Conservation (phyloP, 2,113 vertebrate species). For the Microtus pennsylvanicus region DNA sequence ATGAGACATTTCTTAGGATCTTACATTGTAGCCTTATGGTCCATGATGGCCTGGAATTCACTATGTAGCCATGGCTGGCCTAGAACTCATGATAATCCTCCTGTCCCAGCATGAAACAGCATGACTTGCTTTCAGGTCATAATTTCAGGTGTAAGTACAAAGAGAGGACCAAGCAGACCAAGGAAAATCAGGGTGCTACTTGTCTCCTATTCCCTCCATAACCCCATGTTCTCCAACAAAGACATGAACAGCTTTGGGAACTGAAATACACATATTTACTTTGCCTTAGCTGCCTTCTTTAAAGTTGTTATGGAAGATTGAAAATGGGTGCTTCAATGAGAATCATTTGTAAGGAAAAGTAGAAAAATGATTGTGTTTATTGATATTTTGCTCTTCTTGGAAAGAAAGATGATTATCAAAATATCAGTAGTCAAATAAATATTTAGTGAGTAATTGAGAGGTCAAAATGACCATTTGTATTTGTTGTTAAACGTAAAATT, state of each 20-base stretch:
- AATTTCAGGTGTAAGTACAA: constrained; percentile 42
- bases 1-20: background rate
- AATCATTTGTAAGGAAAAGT: constrained; percentile 12
- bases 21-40: background rate
- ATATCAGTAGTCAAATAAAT: constrained; percentile 43
- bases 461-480: background rate
- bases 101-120: background rate
- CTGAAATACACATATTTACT: constrained; percentile 6
- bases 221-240: background rate
- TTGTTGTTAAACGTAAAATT: constrained; percentile 58
- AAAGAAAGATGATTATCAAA: constrained; percentile 42
- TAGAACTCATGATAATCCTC: background rate
- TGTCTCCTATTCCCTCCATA: background rate
- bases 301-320: background rate
- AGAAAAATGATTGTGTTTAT: background rate
- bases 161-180: constrained; percentile 20
- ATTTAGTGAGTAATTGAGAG: constrained; percentile 40
- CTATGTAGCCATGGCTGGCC: background rate
- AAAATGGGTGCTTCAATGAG: constrained; percentile 13
- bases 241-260: background rate
- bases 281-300: constrained; percentile 19
- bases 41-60: background rate
- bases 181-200: background rate
- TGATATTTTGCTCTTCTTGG: background rate
- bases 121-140: background rate